These are phyloP conservation scores for Drosophila repleta DNA, from an alignment of 1,140 invertebrate species.

Conservation along the genomic window DNA sequence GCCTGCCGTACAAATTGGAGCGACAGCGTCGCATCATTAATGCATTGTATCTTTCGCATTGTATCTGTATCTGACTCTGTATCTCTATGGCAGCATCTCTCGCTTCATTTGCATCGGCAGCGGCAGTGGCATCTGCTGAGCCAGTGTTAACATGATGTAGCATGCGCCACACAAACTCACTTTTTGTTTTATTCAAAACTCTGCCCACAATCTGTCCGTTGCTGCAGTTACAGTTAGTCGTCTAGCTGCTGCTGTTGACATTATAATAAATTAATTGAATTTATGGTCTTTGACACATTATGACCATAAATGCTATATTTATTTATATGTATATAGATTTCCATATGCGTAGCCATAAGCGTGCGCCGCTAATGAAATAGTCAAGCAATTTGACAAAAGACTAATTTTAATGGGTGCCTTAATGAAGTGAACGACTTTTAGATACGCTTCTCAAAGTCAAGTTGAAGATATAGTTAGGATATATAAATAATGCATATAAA, in stretches of 20 bases:
- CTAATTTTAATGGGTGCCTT: neutral
- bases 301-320: slow-evolving; percentile 70
- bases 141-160: slow-evolving; percentile 72
- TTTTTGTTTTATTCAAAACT: slow-evolving; percentile 57
- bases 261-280: slow-evolving; percentile 83
- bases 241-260: slow-evolving; percentile 49
- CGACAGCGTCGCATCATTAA: slow-evolving; percentile 53
- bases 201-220: slow-evolving; percentile 46
- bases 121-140: slow-evolving; percentile 17
- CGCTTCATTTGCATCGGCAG: slow-evolving; percentile 1
- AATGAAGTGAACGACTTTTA: neutral
- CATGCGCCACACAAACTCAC: slow-evolving; percentile 56
- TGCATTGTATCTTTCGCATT: slow-evolving; percentile 51
- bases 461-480: neutral
- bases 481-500: neutral
- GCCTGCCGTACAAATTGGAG: slow-evolving; percentile 69
- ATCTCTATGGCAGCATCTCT: slow-evolving; percentile 14
- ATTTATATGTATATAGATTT: slow-evolving; percentile 27
- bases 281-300: slow-evolving; percentile 81
- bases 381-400: slow-evolving; percentile 45
- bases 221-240: slow-evolving; percentile 30
- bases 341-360: slow-evolving; percentile 43
- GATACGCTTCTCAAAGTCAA: slow-evolving; percentile 27
- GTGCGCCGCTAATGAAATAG: slow-evolving; percentile 69
- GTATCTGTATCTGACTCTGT: slow-evolving; percentile 27